phyloP scores from a whole-genome alignment of 1,140 invertebrate genomes.

The Drosophila pruinosa region DNA sequence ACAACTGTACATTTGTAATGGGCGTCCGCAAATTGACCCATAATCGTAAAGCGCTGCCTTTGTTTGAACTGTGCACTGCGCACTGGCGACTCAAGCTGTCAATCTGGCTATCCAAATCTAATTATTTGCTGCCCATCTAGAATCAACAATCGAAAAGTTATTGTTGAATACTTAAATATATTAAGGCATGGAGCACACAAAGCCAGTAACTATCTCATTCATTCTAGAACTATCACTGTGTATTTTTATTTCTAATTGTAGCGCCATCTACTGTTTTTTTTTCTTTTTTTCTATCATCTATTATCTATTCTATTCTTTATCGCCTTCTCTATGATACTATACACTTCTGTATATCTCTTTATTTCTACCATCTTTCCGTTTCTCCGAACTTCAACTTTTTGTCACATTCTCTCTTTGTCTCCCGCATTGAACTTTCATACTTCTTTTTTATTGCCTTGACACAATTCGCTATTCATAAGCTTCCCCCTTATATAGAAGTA shows the following conservation, averaged over 20 bases:
- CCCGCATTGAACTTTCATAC: neutral
- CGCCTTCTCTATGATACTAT: no score
- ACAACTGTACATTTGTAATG: slow-evolving; percentile 41
- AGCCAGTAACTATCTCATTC: no score
- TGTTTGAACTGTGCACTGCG: slow-evolving; percentile 6
- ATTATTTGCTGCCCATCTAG: neutral
- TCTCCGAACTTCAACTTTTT: no score
- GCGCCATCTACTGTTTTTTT: no score
- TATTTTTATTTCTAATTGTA: no score
- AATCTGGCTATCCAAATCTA: neutral
- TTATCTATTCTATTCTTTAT: no score
- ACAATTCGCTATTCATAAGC: neutral
- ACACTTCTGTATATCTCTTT: no score
- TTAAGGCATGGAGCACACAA: no score
- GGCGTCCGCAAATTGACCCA: slow-evolving; percentile 70
- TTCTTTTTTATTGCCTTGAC: neutral
- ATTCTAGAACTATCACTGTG: no score
- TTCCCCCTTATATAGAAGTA: neutral
- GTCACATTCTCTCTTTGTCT: neutral
- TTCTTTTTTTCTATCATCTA: no score
- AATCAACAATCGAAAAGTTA: neutral
- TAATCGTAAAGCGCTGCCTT: slow-evolving; percentile 49
- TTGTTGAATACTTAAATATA: no score
- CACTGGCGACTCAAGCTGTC: neutral
- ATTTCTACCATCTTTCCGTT: no score